A percentile compares a stretch with the other conserved stretches of the same genome.
Evolutionary conservation across 2,888 invertebrate species (phyloP).

Genomic region (Tridacna gigas): DNA sequence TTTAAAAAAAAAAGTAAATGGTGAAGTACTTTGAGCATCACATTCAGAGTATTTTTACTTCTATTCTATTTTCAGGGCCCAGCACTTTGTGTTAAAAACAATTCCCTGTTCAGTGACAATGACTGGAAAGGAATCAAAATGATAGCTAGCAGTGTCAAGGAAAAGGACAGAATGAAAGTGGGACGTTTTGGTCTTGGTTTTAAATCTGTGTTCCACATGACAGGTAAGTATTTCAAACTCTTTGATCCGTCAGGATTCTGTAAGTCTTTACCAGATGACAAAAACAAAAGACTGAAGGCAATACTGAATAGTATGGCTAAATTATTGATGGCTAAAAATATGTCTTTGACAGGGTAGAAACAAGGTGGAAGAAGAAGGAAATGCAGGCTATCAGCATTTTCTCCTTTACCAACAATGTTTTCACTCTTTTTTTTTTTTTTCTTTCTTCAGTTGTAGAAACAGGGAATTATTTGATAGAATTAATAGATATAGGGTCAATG

Average conservation of each 20-base stretch:
- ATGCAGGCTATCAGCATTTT: background rate
- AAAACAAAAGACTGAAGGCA: background rate
- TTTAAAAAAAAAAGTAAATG: background rate
- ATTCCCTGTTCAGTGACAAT: constrained; percentile 76
- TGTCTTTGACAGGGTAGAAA: background rate
- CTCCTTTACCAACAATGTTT: background rate
- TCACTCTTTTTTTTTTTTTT: too few species aligned
- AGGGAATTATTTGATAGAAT: background rate
- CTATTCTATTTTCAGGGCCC: constrained; percentile 74
- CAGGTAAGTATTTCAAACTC: constrained; percentile 70
- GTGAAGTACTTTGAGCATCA: background rate
- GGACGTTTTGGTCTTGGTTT: constrained; percentile 83
- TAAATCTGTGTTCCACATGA: constrained; percentile 82
- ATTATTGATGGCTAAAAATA: background rate
- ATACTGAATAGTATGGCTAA: background rate
- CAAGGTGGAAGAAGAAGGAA: background rate
- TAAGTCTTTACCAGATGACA: background rate
- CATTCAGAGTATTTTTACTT: background rate
- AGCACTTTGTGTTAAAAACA: constrained; percentile 79
- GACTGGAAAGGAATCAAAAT: constrained; percentile 73
- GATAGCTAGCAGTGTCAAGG: constrained; percentile 73
- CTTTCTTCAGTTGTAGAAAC: too few species aligned
- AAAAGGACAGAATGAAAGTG: constrained; percentile 80
- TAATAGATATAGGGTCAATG: background rate
- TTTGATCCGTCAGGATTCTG: background rate